phyloP scores from a whole-genome alignment of 2,888 invertebrate species.

The Acleris sparsana region DNA sequence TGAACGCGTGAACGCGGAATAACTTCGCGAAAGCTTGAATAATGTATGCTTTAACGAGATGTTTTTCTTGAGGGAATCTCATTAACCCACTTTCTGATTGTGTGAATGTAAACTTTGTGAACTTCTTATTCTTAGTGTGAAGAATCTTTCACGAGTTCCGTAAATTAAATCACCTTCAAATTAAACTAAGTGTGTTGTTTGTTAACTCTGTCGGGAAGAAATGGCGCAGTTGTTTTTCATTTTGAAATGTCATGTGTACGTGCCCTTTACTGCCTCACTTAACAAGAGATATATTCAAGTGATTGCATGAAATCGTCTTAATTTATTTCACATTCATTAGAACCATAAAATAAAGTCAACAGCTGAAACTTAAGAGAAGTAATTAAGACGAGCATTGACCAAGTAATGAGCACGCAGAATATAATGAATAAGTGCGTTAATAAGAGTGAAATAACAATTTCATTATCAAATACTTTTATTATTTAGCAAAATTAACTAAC shows the following conservation, averaged over 20 bases:
- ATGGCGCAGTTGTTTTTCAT: constrained; percentile 20
- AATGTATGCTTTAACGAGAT: constrained; percentile 83
- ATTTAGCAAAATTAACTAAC: too few species aligned
- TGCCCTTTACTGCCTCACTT: not conserved
- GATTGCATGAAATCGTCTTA: not conserved
- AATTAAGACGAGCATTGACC: constrained; percentile 5
- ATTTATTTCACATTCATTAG: constrained; percentile 17
- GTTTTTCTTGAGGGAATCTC: constrained; percentile 83
- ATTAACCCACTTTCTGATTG: constrained; percentile 82
- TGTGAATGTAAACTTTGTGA: constrained; percentile 79
- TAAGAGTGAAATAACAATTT: not conserved
- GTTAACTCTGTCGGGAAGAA: constrained; percentile 23
- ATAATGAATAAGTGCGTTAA: not conserved
- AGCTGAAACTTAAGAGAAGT: not conserved
- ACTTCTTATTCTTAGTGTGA: constrained; percentile 72
- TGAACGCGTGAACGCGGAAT: constrained; percentile 82
- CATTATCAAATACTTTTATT: not conserved
- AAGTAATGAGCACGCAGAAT: not conserved
- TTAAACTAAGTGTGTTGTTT: constrained; percentile 48
- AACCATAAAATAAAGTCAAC: constrained; percentile 73
- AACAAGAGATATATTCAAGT: constrained; percentile 6
- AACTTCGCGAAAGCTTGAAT: constrained; percentile 81
- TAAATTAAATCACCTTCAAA: constrained; percentile 69
- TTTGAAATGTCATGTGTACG: constrained; percentile 16
- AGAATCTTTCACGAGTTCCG: constrained; percentile 70